phyloP scores from a whole-genome alignment of 2,113 vertebrate genomes.

The Hippocampus barbouri region DNA sequence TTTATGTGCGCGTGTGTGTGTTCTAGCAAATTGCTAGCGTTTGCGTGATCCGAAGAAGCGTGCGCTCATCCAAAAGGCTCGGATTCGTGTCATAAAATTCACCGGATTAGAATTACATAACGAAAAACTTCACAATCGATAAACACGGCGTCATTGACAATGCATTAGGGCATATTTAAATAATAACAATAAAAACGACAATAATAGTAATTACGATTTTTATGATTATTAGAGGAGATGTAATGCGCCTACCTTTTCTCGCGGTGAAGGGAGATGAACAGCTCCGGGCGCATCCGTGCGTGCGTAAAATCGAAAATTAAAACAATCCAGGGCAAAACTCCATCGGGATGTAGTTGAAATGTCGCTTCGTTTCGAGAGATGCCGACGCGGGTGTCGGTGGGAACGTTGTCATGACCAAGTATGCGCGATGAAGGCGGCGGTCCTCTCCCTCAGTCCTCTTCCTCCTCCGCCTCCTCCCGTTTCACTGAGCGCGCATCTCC shows the following conservation, averaged over 20 bases:
- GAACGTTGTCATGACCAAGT: constrained; percentile 44
- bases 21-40: background rate
- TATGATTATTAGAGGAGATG: background rate
- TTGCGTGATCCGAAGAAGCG: background rate
- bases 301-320: constrained; percentile 23
- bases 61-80: constrained; percentile 16
- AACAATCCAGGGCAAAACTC: constrained; percentile 49
- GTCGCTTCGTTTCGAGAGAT: constrained; percentile 19
- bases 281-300: constrained; percentile 23
- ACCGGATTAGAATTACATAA: background rate
- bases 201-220: too few species aligned
- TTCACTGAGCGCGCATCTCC: constrained; percentile 59
- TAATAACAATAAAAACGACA: background rate
- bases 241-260: constrained; percentile 45
- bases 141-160: background rate
- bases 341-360: constrained; percentile 5
- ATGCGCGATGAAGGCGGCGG: constrained; percentile 42
- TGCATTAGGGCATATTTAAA: constrained; percentile 14
- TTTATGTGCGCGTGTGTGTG: background rate
- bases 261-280: constrained; percentile 9
- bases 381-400: constrained; percentile 42
- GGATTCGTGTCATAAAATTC: constrained; percentile 32
- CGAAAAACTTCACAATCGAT: background rate
- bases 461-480: constrained; percentile 29
- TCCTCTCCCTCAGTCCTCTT: constrained; percentile 11